Base-by-base conservation (phyloP, 2,113 vertebrate species). In the Pan troglodytes region DNA sequence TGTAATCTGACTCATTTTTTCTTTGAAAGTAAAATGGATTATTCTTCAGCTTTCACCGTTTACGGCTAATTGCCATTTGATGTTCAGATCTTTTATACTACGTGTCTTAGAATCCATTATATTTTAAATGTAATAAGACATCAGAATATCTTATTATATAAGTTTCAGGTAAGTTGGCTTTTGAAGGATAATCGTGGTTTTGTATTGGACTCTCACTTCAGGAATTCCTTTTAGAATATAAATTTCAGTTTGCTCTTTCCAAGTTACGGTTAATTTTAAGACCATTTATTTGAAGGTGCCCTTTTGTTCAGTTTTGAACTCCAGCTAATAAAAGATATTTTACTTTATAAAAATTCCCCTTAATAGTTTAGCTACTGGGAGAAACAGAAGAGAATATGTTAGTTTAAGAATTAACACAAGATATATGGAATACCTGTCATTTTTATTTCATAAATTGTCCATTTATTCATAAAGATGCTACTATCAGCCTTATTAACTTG, bases 171-270 rank as follows among this genome's bases (percentile, higher is more conserved):
- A 83, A 94, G n/a, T 73, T 1, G 2, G 27, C 10, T 89, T 95
- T 96, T 93, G 50, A 96, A 73, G 27, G 27, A 79, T 87, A 97
- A 89, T 79, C 20, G 13, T 50, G 2, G 14, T 45, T 88, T 86
- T 18, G 59, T 84, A 82, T 82, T 86, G 95, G 30, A 18, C 18
- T 82, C 38, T 81, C 22, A 48, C 16, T 96, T 94, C 68, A 92
- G 92, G 48, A 72, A 94, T 85, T 95, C 78, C 61, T 95, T 94
- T 89, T 78, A 92, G 18, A 61, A 61, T 67, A 93, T 90, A 90
- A 87, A 72, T 38, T 95, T 97, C 27, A 87, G 76, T 97, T 97
- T 92, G 10, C 32, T 87, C 35, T 96, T 8, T 82, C 23, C 18
- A 43, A 92, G 20, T 82, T 95, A 87, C 17, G 14, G 30, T 78